Conservation (phyloP, 2,113 vertebrate species). For the Corapipo altera region DNA sequence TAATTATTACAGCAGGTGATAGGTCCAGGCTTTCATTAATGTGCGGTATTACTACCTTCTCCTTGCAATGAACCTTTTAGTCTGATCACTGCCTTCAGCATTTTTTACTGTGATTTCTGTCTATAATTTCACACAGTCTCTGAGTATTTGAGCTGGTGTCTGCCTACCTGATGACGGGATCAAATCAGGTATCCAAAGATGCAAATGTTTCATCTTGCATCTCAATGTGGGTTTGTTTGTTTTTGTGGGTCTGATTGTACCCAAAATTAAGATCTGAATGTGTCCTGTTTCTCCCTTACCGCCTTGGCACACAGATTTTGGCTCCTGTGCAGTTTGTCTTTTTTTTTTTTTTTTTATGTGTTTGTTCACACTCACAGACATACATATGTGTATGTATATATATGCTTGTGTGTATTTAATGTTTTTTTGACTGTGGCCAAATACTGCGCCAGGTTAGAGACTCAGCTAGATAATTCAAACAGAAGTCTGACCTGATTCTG, state of each 20-base stretch:
- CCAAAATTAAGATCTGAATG: background rate
- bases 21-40: slow-evolving; percentile 38
- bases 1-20: slow-evolving; percentile 46
- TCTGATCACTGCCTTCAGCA: slow-evolving; percentile 4
- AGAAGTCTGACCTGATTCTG: slow-evolving; percentile 53
- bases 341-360: background rate
- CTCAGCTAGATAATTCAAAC: slow-evolving; percentile 43
- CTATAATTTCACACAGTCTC: background rate
- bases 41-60: slow-evolving; percentile 2
- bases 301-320: background rate
- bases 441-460: slow-evolving; percentile 40
- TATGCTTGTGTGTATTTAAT: background rate
- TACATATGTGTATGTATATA: background rate
- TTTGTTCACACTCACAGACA: background rate
- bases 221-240: background rate
- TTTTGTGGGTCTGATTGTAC: background rate
- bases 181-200: background rate
- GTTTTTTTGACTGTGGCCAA: slow-evolving; percentile 18
- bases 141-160: background rate
- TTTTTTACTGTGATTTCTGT: slow-evolving; percentile 1
- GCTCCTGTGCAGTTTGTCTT: background rate
- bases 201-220: background rate
- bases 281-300: background rate
- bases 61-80: slow-evolving; percentile 38
- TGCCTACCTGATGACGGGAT: background rate